These are phyloP conservation scores for Larimichthys polyactis DNA, from an alignment of 2,113 vertebrate species.

Conservation along the genomic window DNA sequence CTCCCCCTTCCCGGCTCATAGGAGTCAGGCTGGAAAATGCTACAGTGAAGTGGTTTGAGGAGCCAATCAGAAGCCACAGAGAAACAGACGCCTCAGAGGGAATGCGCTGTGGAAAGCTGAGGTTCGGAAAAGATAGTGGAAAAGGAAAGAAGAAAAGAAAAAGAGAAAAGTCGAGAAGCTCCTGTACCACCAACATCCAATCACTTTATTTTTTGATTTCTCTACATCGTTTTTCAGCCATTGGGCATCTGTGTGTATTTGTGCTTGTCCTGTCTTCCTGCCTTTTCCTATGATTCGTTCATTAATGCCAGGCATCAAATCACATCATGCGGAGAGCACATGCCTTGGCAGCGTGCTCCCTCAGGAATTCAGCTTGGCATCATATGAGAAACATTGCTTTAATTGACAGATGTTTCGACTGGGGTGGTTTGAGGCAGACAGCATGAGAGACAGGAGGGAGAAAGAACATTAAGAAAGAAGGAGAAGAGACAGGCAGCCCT, in stretches of 20 bases:
- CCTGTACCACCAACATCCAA: neutral
- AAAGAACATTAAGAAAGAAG: neutral
- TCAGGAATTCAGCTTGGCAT: conserved; percentile 69
- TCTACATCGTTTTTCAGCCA: conserved; percentile 8
- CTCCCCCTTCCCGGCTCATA: conserved; percentile 1
- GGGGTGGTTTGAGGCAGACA: conserved; percentile 12
- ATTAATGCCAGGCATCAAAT: conserved; percentile 57
- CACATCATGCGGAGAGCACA: conserved; percentile 67
- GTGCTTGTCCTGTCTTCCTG: conserved; percentile 35
- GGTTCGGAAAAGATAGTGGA: conserved; percentile 17
- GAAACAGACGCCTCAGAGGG: neutral
- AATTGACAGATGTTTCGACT: conserved; percentile 59
- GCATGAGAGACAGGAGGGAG: neutral
- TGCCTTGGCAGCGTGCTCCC: conserved; percentile 55
- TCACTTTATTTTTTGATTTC: neutral
- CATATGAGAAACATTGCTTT: conserved; percentile 53
- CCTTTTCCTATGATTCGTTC: conserved; percentile 44
- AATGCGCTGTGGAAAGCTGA: conserved; percentile 32
- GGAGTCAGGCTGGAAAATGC: conserved; percentile 50
- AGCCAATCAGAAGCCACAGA: conserved; percentile 43
- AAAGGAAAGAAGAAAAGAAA: conserved; percentile 15
- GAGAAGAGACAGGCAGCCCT: conserved; percentile 6
- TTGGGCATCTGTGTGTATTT: conserved; percentile 51
- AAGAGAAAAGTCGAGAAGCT: neutral
- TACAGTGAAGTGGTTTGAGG: conserved; percentile 3